Conservation (phyloP, 2,113 vertebrate genomes). For the Chloebia gouldiae region DNA sequence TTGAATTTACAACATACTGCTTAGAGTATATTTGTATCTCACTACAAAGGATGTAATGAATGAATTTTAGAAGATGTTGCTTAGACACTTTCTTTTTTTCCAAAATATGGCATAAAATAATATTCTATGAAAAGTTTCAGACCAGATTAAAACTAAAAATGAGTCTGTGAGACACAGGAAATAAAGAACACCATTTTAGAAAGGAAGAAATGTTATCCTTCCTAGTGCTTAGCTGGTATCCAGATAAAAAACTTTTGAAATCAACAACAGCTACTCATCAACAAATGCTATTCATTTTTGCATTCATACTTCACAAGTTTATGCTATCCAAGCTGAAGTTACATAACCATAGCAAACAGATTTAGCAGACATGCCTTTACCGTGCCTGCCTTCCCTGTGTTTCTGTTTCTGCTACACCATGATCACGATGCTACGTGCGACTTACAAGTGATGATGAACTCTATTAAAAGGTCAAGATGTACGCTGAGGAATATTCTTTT, state of each 20-base stretch:
- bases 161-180: neutral
- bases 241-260: neutral
- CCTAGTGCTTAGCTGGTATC: neutral
- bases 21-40: neutral
- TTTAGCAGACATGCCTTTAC: neutral
- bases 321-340: neutral
- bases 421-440: accelerated
- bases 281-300: neutral
- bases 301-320: neutral
- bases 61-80: neutral
- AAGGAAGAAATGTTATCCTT: neutral
- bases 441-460: neutral
- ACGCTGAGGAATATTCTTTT: neutral
- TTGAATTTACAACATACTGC: neutral
- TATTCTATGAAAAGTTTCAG: neutral
- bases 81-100: neutral
- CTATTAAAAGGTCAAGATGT: neutral
- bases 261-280: neutral
- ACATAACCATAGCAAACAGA: neutral
- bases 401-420: neutral
- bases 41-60: neutral
- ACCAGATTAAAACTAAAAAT: neutral
- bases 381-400: neutral
- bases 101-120: neutral
- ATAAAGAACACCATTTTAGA: neutral